A percentile compares a stretch with the other conserved stretches of the same genome.
phyloP scores from a whole-genome alignment of 2,797 vertebrate genomes.

The Sternarchorhynchus goeldii region DNA sequence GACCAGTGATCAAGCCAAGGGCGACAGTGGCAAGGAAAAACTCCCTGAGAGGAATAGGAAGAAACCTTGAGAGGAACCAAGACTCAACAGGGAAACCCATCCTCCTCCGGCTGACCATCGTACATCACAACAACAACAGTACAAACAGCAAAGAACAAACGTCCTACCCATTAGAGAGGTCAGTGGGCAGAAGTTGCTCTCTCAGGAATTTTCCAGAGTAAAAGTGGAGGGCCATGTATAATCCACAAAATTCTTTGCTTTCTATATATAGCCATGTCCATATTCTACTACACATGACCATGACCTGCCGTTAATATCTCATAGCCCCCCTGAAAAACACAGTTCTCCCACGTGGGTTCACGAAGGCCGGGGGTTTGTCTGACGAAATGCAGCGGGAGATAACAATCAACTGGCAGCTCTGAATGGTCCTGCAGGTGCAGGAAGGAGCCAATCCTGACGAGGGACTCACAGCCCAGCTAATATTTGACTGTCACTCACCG shows the following conservation, averaged over 20 bases:
- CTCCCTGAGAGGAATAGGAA: too few species aligned
- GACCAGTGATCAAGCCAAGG: too few species aligned
- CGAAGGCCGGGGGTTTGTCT: not conserved
- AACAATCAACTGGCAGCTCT: constrained; percentile 44
- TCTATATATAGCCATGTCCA: not conserved
- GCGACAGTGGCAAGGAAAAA: too few species aligned
- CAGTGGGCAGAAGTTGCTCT: constrained; percentile 24
- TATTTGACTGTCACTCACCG: constrained; percentile 54
- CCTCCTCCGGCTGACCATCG: too few species aligned
- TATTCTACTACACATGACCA: not conserved
- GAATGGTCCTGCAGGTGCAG: constrained; percentile 49
- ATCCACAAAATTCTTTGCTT: not conserved
- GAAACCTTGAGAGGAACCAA: too few species aligned
- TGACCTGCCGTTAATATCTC: not conserved
- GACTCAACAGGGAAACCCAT: too few species aligned
- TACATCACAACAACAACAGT: too few species aligned
- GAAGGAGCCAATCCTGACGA: constrained; percentile 25
- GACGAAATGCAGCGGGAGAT: constrained; percentile 35
- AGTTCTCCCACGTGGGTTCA: not conserved
- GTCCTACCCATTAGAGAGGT: constrained; percentile 39
- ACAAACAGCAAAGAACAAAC: not conserved
- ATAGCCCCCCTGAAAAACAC: not conserved
- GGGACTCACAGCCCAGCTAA: constrained; percentile 40
- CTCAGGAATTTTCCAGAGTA: constrained; percentile 32
- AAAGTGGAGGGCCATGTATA: not conserved